phyloP scores from a whole-genome alignment of 2,113 vertebrate genomes.

The Equus przewalskii region DNA sequence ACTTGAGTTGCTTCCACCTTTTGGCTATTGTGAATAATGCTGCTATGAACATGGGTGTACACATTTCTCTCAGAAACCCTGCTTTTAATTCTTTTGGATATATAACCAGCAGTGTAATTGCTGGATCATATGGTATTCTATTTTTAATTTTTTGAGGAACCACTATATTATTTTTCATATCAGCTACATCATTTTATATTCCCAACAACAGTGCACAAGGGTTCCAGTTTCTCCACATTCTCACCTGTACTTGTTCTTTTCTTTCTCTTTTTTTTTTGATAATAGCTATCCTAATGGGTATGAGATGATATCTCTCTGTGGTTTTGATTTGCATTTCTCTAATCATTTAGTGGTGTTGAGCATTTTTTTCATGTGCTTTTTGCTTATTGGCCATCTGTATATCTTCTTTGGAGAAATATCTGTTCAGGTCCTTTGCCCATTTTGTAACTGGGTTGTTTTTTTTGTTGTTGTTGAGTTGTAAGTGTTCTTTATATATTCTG shows the following conservation, averaged over 20 bases:
- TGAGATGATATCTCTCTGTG: background rate
- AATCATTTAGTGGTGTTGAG: background rate
- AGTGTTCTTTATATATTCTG: background rate
- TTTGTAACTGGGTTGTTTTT: background rate
- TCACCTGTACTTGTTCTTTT: background rate
- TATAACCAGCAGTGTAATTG: background rate
- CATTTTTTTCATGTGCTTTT: background rate
- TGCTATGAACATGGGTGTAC: background rate
- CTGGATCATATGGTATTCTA: background rate
- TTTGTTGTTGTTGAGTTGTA: background rate
- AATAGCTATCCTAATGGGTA: background rate
- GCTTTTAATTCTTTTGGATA: background rate
- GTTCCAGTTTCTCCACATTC: background rate
- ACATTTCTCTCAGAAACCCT: background rate
- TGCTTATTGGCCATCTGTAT: background rate
- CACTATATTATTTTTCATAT: background rate
- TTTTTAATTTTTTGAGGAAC: background rate
- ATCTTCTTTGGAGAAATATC: background rate
- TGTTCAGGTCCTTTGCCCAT: background rate
- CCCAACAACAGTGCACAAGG: background rate
- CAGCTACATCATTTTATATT: background rate
- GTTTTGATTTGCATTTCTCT: slow-evolving; percentile 20
- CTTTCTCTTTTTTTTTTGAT: background rate
- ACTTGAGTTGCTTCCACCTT: background rate
- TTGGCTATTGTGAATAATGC: background rate